Base-by-base conservation (phyloP, 1,140 invertebrate species). In the Homarus americanus region DNA sequence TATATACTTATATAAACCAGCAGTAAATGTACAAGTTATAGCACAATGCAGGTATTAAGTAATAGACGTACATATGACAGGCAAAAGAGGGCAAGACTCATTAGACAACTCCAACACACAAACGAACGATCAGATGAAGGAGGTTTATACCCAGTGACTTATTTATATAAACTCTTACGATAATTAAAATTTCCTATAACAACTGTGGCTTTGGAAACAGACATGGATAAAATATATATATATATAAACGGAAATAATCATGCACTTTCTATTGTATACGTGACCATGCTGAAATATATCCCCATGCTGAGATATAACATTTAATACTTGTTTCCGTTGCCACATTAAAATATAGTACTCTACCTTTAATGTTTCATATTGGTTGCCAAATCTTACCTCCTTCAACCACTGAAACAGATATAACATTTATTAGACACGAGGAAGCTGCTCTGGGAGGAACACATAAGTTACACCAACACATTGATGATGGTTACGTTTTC, bases 321-420 rank as follows among this genome's bases (percentile, higher is more conserved):
- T 53, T 49, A 4, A 28, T 85, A 40, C 17, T 17, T 78, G 75
- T 87, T 87, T 38, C 86, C 44, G 24, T 87, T 5, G 76, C 53
- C 76, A 79, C 49, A 32, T 63, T 80, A 79, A 2, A 87, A 32
- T 76, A 79, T 44, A 12, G 76, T 90, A 90, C 88, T 83, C 88
- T 90, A 90, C 88, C 88, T 90, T 90, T n/a, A 78, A 80, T 58
- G 88, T 76, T 76, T 90, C 69, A 38, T 63, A 83, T 83, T 76
- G 63, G 79, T 34, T 83, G 87, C 49, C 72, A 83, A 83, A 90
- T 66, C 88, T 84, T 90, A 90, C 88, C 88, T 90, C 88, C 88
- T 90, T 90, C 88, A 90, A 90, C 80, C 88, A 90, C 88, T 90
- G 88, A 90, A 90, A 90, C 69, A 90, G 80, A 90, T 90, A 90